These are phyloP conservation scores for Origma solitaria DNA, from an alignment of 2,113 vertebrate genomes.

Conservation along the genomic window DNA sequence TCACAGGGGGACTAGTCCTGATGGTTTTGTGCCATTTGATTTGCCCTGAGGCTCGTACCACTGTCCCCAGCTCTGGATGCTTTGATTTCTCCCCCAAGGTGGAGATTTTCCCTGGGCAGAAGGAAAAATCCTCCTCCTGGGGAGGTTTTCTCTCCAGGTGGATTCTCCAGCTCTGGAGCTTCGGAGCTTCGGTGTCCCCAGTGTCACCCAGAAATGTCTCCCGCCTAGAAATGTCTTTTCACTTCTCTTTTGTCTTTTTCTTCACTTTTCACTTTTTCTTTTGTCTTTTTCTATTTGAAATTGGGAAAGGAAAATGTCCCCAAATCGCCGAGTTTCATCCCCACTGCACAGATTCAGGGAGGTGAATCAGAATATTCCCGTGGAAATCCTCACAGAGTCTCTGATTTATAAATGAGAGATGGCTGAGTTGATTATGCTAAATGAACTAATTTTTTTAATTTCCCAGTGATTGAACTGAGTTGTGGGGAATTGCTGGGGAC, in stretches of 20 bases:
- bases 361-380: not conserved
- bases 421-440: not conserved
- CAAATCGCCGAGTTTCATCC: not conserved
- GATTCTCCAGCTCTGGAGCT: not conserved
- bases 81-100: not conserved
- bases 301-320: not conserved
- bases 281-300: not conserved
- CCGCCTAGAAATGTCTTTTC: not conserved
- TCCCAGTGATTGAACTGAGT: not conserved
- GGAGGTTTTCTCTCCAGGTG: not conserved
- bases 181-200: not conserved
- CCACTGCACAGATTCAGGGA: not conserved
- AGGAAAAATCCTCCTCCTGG: not conserved
- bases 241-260: no score
- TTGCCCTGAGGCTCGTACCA: not conserved
- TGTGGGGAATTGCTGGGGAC: not conserved
- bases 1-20: not conserved
- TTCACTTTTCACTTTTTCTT: no score
- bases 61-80: not conserved
- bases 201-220: no score
- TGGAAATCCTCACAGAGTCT: not conserved
- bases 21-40: not conserved
- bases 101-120: not conserved
- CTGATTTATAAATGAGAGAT: not conserved
- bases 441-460: not conserved